Conservation (phyloP, 2,113 vertebrate species). For the Danionella cerebrum region DNA sequence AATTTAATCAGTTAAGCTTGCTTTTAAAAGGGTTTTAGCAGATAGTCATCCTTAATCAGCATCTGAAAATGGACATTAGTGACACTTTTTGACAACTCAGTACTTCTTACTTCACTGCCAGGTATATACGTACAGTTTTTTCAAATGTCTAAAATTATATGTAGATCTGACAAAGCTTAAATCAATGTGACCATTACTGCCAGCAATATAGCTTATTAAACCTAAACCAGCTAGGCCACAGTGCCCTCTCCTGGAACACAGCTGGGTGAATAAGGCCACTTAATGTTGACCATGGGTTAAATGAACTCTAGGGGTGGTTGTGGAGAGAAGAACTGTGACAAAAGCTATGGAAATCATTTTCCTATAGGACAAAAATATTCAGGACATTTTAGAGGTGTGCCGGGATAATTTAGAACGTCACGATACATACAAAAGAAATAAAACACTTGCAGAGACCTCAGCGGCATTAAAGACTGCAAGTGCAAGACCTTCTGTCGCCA, state of each 20-base stretch:
- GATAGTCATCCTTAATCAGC: too few relatives aligned
- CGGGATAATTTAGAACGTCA: not conserved
- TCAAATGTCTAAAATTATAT: not conserved
- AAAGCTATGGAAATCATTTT: not conserved
- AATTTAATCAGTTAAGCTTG: too few relatives aligned
- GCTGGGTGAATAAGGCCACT: not conserved
- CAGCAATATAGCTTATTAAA: not conserved
- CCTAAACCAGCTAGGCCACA: not conserved
- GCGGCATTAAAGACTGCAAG: not conserved
- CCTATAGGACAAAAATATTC: not conserved
- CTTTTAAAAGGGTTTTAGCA: too few relatives aligned
- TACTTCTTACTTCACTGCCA: too few relatives aligned
- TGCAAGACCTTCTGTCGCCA: not conserved
- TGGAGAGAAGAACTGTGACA: not conserved
- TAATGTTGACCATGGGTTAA: too few relatives aligned
- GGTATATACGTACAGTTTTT: not conserved
- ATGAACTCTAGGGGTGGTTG: too few relatives aligned
- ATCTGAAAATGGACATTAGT: too few relatives aligned
- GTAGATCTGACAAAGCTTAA: not conserved
- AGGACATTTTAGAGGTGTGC: not conserved
- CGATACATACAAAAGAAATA: not conserved
- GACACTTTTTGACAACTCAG: too few relatives aligned
- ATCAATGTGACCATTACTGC: not conserved
- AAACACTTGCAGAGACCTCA: not conserved
- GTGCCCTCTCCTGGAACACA: slow-evolving; percentile 16